These are phyloP conservation scores for Rhabditophanes sp. DNA, from an alignment of 2,888 invertebrate species.

Conservation along the genomic window DNA sequence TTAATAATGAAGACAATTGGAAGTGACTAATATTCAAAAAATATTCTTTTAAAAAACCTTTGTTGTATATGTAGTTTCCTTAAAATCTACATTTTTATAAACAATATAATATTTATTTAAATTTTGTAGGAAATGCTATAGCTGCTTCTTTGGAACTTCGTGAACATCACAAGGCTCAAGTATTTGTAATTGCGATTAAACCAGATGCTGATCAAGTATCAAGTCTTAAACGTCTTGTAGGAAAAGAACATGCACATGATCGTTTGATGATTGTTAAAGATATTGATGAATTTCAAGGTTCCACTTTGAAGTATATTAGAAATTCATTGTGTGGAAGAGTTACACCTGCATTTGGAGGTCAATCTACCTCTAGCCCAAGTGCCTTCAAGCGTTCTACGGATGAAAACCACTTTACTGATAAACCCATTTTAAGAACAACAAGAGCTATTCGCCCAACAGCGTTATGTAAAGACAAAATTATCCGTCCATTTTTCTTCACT, in stretches of 20 bases:
- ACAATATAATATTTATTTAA: too few relatives aligned
- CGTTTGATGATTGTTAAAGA: constrained; percentile 12
- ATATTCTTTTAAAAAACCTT: too few relatives aligned
- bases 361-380: too few relatives aligned
- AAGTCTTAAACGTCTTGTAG: constrained; percentile 28
- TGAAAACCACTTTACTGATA: constrained; percentile 2
- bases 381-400: constrained; percentile 1
- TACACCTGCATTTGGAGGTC: too few relatives aligned
- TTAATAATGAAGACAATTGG: too few relatives aligned
- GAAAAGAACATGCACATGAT: constrained; percentile 16
- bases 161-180: constrained; percentile 26
- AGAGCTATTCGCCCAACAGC: constrained; percentile 20
- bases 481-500: constrained; percentile 27
- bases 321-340: constrained; percentile 16
- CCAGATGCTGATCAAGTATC: constrained; percentile 22
- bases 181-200: constrained; percentile 34
- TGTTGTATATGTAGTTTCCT: too few relatives aligned
- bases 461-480: constrained; percentile 29
- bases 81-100: too few relatives aligned
- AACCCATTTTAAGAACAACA: constrained; percentile 19
- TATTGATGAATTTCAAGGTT: constrained; percentile 16
- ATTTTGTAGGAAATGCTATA: constrained; percentile 36
- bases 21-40: too few relatives aligned
- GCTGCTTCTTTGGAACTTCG: constrained; percentile 32
- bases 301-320: constrained; percentile 12